Conservation (phyloP, 2,888 invertebrate species). For the Drosophila limbata region DNA sequence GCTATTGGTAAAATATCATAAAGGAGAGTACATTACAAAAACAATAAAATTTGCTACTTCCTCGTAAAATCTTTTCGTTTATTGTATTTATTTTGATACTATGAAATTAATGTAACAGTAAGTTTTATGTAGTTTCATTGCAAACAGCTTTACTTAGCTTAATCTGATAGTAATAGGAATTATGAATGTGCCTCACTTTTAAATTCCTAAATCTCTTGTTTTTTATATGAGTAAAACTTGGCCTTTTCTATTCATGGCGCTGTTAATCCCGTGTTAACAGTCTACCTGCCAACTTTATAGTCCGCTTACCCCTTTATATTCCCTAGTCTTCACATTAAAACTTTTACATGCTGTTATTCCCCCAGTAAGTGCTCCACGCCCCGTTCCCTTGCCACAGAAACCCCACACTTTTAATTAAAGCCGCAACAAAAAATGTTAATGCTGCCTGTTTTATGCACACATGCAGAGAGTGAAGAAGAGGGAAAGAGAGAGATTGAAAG, state of each 20-base stretch:
- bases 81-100: background rate
- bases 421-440: constrained; percentile 27
- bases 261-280: constrained; percentile 31
- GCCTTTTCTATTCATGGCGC: constrained; percentile 1
- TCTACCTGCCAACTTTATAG: constrained; percentile 35
- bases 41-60: too few species aligned
- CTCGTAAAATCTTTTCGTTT: background rate
- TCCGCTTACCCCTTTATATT: constrained; percentile 12
- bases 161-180: background rate
- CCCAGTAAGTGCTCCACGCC: constrained; percentile 16
- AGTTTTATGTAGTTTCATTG: background rate
- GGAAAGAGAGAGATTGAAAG: background rate
- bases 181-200: background rate
- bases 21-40: background rate
- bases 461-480: constrained; percentile 9
- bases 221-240: background rate
- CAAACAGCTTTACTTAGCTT: background rate
- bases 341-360: constrained; percentile 35
- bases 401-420: constrained; percentile 69
- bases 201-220: background rate
- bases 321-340: constrained; percentile 45
- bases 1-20: background rate
- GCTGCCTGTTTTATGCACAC: constrained; percentile 41
- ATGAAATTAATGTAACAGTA: background rate
- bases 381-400: background rate